These are phyloP conservation scores for Nasonovia ribisnigri DNA, from an alignment of 2,888 invertebrate genomes.

Conservation along the genomic window DNA sequence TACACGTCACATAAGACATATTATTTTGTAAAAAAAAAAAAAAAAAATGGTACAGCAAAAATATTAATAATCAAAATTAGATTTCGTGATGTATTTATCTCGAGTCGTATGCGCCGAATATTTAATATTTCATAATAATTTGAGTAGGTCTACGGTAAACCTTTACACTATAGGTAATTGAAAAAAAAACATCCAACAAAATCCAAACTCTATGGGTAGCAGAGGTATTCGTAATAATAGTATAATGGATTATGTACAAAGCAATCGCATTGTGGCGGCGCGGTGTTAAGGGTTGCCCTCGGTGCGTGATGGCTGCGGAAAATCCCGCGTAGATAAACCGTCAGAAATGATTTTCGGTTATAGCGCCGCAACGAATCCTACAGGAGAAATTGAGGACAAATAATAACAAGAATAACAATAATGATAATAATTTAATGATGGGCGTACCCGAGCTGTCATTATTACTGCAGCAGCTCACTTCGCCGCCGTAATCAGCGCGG, in stretches of 20 bases:
- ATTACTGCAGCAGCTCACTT: background rate
- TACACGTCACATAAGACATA: background rate
- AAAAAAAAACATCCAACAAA: background rate
- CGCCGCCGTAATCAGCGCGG: constrained; percentile 2
- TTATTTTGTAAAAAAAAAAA: background rate
- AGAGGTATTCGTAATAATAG: background rate
- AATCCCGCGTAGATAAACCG: background rate
- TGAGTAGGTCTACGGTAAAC: background rate
- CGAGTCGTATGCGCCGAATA: background rate
- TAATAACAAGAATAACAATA: background rate
- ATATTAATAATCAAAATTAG: background rate
- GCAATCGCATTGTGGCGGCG: no score
- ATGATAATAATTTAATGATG: background rate
- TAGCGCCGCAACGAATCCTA: background rate
- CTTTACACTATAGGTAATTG: background rate
- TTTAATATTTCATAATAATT: background rate
- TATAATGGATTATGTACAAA: background rate
- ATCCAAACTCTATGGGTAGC: background rate
- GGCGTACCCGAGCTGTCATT: background rate
- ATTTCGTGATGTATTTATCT: background rate
- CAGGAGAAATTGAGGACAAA: background rate
- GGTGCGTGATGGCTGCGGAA: background rate
- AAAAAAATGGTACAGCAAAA: background rate
- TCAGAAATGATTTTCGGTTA: constrained; percentile 14
- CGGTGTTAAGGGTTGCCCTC: background rate